Conservation (phyloP, 2,113 vertebrate species). For the Platanista minor region DNA sequence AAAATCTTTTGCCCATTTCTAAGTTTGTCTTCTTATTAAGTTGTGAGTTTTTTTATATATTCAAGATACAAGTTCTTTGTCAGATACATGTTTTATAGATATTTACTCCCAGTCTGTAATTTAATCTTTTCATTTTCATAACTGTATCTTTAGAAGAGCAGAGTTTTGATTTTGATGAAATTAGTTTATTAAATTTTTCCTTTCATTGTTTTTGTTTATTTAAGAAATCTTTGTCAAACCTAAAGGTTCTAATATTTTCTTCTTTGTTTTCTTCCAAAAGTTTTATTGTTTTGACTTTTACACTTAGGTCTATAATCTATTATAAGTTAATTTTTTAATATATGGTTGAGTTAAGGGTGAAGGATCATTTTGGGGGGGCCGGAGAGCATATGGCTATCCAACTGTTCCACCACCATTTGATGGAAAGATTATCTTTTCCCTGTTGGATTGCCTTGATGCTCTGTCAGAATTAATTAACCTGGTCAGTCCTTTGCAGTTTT, state of each 20-base stretch:
- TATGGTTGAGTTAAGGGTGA: background rate
- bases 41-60: background rate
- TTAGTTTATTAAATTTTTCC: background rate
- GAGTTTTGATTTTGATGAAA: constrained; percentile 21
- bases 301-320: background rate
- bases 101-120: background rate
- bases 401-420: background rate
- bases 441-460: background rate
- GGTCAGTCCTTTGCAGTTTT: background rate
- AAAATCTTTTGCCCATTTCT: background rate
- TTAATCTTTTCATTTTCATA: background rate
- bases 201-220: background rate
- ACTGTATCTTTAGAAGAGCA: background rate
- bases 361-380: background rate
- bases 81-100: background rate
- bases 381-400: background rate
- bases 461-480: background rate
- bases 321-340: background rate
- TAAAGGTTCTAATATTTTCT: background rate
- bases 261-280: background rate
- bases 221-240: background rate
- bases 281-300: background rate
- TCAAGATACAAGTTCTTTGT: background rate
- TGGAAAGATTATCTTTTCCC: background rate
- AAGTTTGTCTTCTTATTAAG: background rate